Conservation (phyloP, 1,140 invertebrate genomes). For the Hermetia illucens region DNA sequence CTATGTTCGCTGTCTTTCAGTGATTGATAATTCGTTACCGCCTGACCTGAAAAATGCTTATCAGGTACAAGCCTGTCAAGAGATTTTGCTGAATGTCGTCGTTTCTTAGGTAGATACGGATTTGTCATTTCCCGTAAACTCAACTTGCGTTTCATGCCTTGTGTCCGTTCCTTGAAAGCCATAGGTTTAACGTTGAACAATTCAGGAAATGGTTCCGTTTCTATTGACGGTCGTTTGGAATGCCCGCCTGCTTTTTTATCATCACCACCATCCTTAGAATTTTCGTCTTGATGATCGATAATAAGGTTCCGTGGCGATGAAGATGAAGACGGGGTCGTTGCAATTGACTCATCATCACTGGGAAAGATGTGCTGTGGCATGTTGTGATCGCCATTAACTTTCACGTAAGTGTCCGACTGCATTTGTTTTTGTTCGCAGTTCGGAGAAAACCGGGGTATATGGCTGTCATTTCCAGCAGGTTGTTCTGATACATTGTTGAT, state of each 20-base stretch:
- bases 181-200: no score
- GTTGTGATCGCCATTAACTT: background rate
- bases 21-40: no score
- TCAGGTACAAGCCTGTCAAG: background rate
- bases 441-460: no score
- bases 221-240: no score
- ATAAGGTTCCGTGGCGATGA: slow-evolving; percentile 20
- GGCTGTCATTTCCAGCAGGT: no score
- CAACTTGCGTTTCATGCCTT: background rate
- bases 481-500: no score
- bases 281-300: slow-evolving; percentile 20
- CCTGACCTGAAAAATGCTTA: no score
- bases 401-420: no score
- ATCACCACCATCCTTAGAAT: slow-evolving; percentile 1
- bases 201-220: no score
- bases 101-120: slow-evolving; percentile 3
- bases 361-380: background rate
- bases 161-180: slow-evolving; percentile 6
- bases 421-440: no score
- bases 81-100: slow-evolving; percentile 2
- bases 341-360: slow-evolving; percentile 1
- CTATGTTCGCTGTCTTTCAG: background rate
- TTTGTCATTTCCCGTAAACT: slow-evolving; percentile 9
- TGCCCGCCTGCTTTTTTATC: slow-evolving; percentile 8
- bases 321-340: slow-evolving; percentile 14